phyloP scores from a whole-genome alignment of 2,797 vertebrate species.

The Periparus ater region DNA sequence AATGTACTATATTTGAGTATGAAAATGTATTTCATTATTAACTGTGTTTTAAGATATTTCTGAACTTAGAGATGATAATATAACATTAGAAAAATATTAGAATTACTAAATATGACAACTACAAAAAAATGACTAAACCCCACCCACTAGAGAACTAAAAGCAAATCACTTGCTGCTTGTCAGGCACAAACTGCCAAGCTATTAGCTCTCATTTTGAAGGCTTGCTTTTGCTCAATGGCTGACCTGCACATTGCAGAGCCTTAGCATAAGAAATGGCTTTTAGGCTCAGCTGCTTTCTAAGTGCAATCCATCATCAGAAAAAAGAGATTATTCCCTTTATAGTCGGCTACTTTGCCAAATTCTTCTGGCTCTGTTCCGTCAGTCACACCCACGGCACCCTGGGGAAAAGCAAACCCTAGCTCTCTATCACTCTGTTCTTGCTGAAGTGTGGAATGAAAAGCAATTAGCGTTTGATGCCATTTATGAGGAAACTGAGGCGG shows the following conservation, averaged over 20 bases:
- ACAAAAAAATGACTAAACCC: neutral
- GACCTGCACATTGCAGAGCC: neutral
- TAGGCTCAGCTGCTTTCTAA: slow-evolving; percentile 26
- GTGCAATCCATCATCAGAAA: slow-evolving; percentile 38
- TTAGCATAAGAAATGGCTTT: slow-evolving; percentile 30
- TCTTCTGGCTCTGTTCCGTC: slow-evolving; percentile 11
- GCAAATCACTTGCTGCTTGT: neutral
- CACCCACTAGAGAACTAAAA: neutral
- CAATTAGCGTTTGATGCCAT: neutral
- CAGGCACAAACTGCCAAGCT: neutral
- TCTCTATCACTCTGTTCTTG: neutral
- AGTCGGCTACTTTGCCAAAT: neutral
- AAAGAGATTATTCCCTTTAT: slow-evolving; percentile 40
- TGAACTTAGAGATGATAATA: neutral
- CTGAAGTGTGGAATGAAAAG: neutral
- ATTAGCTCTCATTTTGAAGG: slow-evolving; percentile 1
- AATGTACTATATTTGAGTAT: neutral
- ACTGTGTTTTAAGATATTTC: neutral
- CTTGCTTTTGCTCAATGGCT: neutral
- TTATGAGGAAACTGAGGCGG: neutral
- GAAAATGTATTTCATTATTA: neutral
- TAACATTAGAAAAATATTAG: neutral
- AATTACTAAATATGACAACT: neutral
- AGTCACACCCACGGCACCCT: neutral
- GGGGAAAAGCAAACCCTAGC: neutral